Evolutionary conservation across 2,113 vertebrate species (phyloP), one percentile per base, ranked within the genome.

Genomic region (Origma solitaria): DNA sequence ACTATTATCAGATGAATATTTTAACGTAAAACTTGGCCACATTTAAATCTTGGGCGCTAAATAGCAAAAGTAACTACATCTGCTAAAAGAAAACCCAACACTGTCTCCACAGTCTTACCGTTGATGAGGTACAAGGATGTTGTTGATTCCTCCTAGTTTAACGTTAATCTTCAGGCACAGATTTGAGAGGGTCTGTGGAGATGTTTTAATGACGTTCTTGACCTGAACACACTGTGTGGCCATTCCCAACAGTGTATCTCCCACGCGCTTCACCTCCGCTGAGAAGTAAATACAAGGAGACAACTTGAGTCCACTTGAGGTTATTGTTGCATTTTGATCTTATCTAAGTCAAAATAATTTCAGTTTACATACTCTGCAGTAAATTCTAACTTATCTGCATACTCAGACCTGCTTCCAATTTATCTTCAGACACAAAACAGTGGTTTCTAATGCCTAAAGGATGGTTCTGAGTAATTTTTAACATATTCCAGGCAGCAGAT

Each of bases 161-260:
- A 99, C 99, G 11, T 99, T 99, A 97, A 99, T 99, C 98, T 99
- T 99, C 97, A 99, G 99, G 98, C 99, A 99, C 98, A 99, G 98
- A 97, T 99, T 99, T 97, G 99, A 99, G 57, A 99, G 99, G 68
- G 99, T 99, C 97, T 99, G 99, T 86, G 99, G 99, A 51, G 99
- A 99, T 82, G 99, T 99, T 98, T 99, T 99, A 80, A 99, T 99
- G 97, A 99, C 99, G 50, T 99, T 99, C 98, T 99, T 99, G 97
- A 99, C 99, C 98, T 99, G 99, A 77, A 99, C 99, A 88, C 99
- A 99, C 95, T 99, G 99, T 3, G 99, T 99, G 90, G 99, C 99
- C 99, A 99, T 99, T 84, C 99, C 99, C 89, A 99, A 71, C 66
- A 99, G 98, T 1, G 99, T 99, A 93, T 99, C 99, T 84, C 99